Evolutionary conservation across 2,797 vertebrate species (phyloP).

Genomic region (Syngnathus rostellatus): DNA sequence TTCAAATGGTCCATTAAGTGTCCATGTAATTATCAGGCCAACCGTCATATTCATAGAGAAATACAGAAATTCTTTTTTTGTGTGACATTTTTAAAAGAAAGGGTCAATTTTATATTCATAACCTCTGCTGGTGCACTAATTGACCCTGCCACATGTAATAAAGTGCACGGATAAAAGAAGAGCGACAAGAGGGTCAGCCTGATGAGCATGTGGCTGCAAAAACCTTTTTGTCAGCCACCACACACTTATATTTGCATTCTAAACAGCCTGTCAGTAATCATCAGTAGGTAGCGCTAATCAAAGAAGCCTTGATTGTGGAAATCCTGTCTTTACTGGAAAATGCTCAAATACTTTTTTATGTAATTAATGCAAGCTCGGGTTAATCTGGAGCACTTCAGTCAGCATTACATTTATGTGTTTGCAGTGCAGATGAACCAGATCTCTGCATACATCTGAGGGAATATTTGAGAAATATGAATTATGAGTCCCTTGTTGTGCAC

Average conservation of each 20-base stretch:
- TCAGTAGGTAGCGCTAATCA: constrained; percentile 46
- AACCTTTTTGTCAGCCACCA: constrained; percentile 49
- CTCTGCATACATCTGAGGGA: constrained; percentile 49
- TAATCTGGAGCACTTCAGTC: constrained; percentile 28
- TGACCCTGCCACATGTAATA: constrained; percentile 39
- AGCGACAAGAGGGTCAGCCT: constrained; percentile 36
- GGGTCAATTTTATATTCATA: constrained; percentile 17
- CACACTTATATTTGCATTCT: constrained; percentile 53
- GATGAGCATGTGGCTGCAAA: constrained; percentile 29
- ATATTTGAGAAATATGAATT: constrained; percentile 62
- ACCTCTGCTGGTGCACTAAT: constrained; percentile 24
- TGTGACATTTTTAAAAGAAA: too few species aligned
- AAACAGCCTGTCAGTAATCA: constrained; percentile 34
- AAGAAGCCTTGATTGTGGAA: constrained; percentile 40
- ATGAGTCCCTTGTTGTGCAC: constrained; percentile 44
- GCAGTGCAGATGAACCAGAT: constrained; percentile 32
- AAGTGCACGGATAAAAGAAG: constrained; percentile 41
- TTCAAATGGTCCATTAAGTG: constrained; percentile 1
- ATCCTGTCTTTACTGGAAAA: constrained; percentile 32
- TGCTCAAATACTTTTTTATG: constrained; percentile 29
- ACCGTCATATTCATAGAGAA: not conserved
- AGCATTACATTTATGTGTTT: constrained; percentile 21
- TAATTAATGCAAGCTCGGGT: constrained; percentile 26
- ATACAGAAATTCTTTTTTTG: not conserved
- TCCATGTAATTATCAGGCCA: not conserved